Evolutionary conservation across 2,888 invertebrate species (phyloP).

Genomic region (Brachyopa scutellaris): DNA sequence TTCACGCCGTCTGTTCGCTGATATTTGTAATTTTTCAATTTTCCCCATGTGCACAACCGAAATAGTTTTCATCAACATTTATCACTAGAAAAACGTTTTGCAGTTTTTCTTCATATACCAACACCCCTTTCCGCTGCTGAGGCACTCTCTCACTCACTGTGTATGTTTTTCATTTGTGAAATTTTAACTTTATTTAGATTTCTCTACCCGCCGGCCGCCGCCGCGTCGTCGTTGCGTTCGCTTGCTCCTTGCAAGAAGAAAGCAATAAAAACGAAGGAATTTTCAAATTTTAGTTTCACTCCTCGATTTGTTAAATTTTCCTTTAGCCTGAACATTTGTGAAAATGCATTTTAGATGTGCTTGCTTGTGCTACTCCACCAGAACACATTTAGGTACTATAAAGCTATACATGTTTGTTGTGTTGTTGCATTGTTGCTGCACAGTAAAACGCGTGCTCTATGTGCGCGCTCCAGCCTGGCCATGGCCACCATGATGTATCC

Average conservation of each 20-base stretch:
- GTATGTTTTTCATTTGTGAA: conserved; percentile 26
- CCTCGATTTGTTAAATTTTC: conserved; percentile 1
- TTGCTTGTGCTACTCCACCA: background rate
- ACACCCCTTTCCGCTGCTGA: background rate
- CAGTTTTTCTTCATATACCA: background rate
- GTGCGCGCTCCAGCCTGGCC: background rate
- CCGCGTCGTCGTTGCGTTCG: background rate
- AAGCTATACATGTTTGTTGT: conserved; percentile 32
- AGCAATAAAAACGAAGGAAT: conserved; percentile 6
- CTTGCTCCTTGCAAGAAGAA: background rate
- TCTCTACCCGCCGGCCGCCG: no score
- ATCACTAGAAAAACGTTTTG: conserved; percentile 17
- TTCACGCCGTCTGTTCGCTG: conserved; percentile 11
- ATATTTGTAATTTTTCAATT: conserved; percentile 18
- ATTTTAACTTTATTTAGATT: conserved; percentile 37
- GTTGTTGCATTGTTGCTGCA: conserved; percentile 1
- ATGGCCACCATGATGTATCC: conserved; percentile 26
- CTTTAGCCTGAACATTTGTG: background rate
- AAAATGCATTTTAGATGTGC: conserved; percentile 41
- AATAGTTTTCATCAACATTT: conserved; percentile 46
- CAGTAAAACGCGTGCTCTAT: background rate
- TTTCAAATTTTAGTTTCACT: conserved; percentile 11
- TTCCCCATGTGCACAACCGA: conserved; percentile 19
- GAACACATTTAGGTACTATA: conserved; percentile 27
- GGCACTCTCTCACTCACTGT: background rate